A percentile compares a stretch with the other conserved stretches of the same genome.
phyloP scores from a whole-genome alignment of 2,888 invertebrate species.

The Candidula unifasciata region DNA sequence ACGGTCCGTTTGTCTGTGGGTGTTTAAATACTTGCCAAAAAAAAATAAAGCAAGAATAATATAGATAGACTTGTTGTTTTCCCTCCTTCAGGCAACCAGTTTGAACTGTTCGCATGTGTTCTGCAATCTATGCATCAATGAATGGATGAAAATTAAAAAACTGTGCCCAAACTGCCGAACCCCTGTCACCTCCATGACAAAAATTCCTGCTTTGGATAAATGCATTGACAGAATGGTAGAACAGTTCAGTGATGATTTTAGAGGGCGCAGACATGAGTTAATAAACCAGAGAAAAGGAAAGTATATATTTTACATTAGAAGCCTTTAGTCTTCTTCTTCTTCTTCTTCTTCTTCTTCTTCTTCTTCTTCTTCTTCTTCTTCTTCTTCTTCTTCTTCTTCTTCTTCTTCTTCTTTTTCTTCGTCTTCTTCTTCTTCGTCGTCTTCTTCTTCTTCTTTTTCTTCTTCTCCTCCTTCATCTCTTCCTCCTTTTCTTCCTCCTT shows the following conservation, averaged over 20 bases:
- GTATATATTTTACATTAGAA: background rate
- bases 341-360: background rate
- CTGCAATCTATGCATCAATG: conserved; percentile 84
- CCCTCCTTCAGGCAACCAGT: conserved; percentile 81
- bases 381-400: background rate
- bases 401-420: background rate
- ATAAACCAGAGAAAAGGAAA: conserved; percentile 79
- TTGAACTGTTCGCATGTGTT: conserved; percentile 88
- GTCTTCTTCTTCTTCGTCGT: no score
- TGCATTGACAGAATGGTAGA: conserved; percentile 86
- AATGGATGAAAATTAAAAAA: conserved; percentile 85
- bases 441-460: no score
- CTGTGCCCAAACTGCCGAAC: conserved; percentile 86
- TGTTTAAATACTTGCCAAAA: background rate
- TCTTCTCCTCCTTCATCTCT: no score
- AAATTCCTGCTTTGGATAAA: conserved; percentile 82
- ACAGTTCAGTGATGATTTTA: conserved; percentile 82
- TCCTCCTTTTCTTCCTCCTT: no score
- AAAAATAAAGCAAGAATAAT: background rate
- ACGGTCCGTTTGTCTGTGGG: no score
- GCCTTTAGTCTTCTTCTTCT: background rate
- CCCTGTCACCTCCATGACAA: conserved; percentile 65
- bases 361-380: background rate
- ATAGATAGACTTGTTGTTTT: background rate
- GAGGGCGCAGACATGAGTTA: conserved; percentile 81